Evolutionary conservation across 1,140 invertebrate species (phyloP).

Genomic region (Bombus confusus): DNA sequence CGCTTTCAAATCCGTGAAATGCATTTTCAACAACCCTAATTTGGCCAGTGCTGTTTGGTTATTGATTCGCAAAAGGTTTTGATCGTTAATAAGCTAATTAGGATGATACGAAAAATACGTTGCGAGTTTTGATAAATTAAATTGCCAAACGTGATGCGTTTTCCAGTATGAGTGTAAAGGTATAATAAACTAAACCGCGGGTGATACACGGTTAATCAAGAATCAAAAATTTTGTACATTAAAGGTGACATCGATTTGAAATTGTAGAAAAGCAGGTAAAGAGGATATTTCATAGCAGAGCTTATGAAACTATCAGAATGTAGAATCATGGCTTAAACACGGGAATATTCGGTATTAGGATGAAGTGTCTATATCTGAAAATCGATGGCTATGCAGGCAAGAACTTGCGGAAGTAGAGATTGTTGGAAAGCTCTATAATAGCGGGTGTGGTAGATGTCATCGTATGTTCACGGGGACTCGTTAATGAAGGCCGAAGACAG

Average conservation of each 20-base stretch:
- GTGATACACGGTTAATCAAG: no score
- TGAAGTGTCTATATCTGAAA: not conserved
- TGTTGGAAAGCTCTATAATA: slow-evolving; percentile 12
- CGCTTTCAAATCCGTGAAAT: no score
- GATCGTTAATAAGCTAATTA: no score
- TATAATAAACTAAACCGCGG: no score
- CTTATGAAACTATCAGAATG: not conserved
- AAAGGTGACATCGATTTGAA: no score
- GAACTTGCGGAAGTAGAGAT: slow-evolving; percentile 18
- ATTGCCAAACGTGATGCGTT: no score
- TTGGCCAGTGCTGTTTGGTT: not conserved
- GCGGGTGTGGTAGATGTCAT: not conserved
- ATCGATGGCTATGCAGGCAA: not conserved
- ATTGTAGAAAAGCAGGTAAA: not conserved
- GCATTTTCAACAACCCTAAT: not conserved
- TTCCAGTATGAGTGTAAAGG: no score
- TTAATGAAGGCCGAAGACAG: slow-evolving; percentile 15
- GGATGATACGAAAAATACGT: no score
- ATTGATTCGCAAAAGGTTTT: not conserved
- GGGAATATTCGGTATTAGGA: not conserved
- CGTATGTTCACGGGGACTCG: not conserved
- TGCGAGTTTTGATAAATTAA: no score
- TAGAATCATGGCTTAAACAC: not conserved
- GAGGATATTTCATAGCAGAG: not conserved
- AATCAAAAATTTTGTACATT: no score